Percentiles rank a stretch among this genome's conserved stretches.
These are phyloP conservation scores for Dynastes tityus DNA, from an alignment of 2,888 invertebrate species.

Conservation along the genomic window DNA sequence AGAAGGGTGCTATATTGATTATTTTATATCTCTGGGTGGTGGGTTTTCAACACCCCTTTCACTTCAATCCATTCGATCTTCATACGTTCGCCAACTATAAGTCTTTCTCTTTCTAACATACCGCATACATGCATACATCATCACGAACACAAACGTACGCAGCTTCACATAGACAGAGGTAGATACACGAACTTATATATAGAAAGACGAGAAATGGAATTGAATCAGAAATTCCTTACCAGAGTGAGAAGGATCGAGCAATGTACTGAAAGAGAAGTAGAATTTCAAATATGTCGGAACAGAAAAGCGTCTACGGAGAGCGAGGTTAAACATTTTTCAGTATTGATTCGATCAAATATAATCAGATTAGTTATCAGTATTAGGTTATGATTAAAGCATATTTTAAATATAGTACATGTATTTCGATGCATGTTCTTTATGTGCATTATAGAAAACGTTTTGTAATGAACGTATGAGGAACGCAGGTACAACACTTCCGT, in stretches of 20 bases:
- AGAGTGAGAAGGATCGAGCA: constrained; percentile 32
- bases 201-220: constrained; percentile 43
- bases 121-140: constrained; percentile 32
- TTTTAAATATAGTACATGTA: constrained; percentile 3
- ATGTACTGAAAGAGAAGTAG: constrained; percentile 36
- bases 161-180: constrained; percentile 14
- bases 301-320: constrained; percentile 37
- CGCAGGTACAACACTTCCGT: too few relatives aligned
- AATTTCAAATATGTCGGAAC: constrained; percentile 46
- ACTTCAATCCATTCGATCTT: constrained; percentile 46
- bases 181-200: constrained; percentile 24
- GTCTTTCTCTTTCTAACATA: constrained; percentile 28
- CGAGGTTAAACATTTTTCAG: constrained; percentile 37
- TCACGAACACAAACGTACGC: constrained; percentile 20
- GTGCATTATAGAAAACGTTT: too few relatives aligned
- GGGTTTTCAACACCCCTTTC: constrained; percentile 56
- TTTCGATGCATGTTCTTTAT: not conserved
- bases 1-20: constrained; percentile 68
- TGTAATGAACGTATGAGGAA: too few relatives aligned
- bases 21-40: constrained; percentile 63
- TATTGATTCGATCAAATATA: constrained; percentile 40
- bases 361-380: constrained; percentile 11
- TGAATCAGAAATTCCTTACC: constrained; percentile 42
- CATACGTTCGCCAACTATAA: constrained; percentile 34
- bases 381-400: constrained; percentile 37